Percentiles rank a stretch among this genome's conserved stretches.
phyloP scores from a whole-genome alignment of 2,113 vertebrate species.

The Stegastes partitus region DNA sequence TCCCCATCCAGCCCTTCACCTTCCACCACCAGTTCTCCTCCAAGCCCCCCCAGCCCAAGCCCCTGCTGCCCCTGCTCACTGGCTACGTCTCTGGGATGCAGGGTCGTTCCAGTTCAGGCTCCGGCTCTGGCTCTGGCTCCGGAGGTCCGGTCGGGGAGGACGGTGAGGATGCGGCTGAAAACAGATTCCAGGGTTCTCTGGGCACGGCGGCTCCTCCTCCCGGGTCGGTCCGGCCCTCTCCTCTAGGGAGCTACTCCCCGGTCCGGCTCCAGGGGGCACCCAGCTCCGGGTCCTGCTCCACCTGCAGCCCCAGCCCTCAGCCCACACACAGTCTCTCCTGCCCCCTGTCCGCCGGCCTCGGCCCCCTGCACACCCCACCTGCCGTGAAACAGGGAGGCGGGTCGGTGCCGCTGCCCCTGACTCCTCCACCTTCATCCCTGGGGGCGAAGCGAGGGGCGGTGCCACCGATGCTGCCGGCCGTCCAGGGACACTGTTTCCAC shows the following conservation, averaged over 20 bases:
- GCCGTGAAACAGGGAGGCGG: conserved; percentile 35
- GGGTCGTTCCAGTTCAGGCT: conserved; percentile 63
- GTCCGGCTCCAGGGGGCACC: conserved; percentile 86
- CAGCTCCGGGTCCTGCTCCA: conserved; percentile 87
- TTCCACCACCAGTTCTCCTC: conserved; percentile 93
- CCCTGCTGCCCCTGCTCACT: conserved; percentile 88
- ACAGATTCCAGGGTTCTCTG: conserved; percentile 80
- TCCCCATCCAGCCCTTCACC: conserved; percentile 98
- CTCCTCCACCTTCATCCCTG: conserved; percentile 65
- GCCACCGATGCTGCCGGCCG: conserved; percentile 49
- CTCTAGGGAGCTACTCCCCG: conserved; percentile 95
- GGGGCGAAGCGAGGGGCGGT: conserved; percentile 65
- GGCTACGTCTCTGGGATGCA: conserved; percentile 92
- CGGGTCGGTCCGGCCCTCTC: conserved; percentile 90
- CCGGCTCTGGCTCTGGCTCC: conserved; percentile 49
- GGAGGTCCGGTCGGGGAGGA: conserved; percentile 51
- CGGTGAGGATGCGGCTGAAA: conserved; percentile 81
- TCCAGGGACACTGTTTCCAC: conserved; percentile 85
- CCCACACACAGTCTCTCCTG: conserved; percentile 81
- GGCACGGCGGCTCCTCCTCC: conserved; percentile 62
- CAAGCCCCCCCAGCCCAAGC: conserved; percentile 86
- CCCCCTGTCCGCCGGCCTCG: conserved; percentile 74
- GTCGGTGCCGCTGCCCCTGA: conserved; percentile 8
- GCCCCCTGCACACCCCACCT: conserved; percentile 45
- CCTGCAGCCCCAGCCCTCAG: conserved; percentile 84